These are phyloP conservation scores for Setipinna tenuifilis DNA, from an alignment of 2,797 vertebrate species.

Conservation along the genomic window DNA sequence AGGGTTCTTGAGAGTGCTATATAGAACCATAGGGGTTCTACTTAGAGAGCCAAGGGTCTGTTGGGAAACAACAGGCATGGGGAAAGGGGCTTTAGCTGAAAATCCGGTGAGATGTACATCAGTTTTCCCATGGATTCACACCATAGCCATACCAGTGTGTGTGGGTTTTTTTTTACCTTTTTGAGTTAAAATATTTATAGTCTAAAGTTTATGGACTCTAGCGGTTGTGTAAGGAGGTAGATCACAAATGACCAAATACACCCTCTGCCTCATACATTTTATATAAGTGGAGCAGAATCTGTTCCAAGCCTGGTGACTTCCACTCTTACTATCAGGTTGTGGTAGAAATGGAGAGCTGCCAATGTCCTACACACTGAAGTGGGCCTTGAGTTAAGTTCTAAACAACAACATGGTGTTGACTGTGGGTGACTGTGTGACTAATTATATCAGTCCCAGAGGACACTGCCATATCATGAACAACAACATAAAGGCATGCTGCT, in stretches of 20 bases:
- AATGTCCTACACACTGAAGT: background rate
- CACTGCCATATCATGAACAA: background rate
- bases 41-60: background rate
- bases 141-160: background rate
- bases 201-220: background rate
- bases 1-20: too few species aligned
- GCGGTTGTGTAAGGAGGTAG: background rate
- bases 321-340: background rate
- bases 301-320: background rate
- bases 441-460: background rate
- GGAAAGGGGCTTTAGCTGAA: background rate
- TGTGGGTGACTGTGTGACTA: background rate
- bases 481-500: background rate
- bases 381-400: background rate
- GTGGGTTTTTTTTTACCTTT: background rate
- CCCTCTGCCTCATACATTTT: background rate
- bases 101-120: background rate
- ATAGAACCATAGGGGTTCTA: background rate
- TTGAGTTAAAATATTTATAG: background rate
- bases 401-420: background rate
- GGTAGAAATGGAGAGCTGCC: background rate
- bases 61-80: background rate
- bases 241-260: background rate
- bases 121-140: background rate
- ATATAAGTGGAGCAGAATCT: background rate